Percentiles rank a stretch among this genome's conserved stretches.
Evolutionary conservation across 2,113 vertebrate genomes (phyloP).

Genomic region (Brienomyrus brachyistius): DNA sequence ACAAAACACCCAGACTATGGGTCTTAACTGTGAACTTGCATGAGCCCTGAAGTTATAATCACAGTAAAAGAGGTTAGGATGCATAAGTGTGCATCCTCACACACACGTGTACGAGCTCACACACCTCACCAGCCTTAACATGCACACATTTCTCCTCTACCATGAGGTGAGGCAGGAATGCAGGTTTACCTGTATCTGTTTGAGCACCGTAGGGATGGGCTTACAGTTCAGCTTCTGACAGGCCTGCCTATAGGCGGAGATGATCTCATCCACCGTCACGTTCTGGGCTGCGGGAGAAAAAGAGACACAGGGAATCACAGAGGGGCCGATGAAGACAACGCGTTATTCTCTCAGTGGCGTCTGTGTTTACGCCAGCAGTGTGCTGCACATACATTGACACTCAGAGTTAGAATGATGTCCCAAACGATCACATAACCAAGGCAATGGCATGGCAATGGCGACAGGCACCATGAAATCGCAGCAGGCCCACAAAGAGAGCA

Average conservation of each 20-base stretch:
- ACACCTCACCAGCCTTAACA: neutral
- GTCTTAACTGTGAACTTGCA: neutral
- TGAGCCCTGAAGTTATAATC: neutral
- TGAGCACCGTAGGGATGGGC: conserved; percentile 82
- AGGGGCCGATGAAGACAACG: neutral
- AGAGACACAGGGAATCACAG: neutral
- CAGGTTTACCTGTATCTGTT: conserved; percentile 81
- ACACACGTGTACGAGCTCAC: neutral
- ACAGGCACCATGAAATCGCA: neutral
- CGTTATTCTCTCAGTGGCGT: neutral
- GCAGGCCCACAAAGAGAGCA: neutral
- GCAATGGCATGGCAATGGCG: neutral
- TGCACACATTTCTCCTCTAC: neutral
- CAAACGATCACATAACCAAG: neutral
- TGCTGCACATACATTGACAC: neutral
- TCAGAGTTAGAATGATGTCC: neutral
- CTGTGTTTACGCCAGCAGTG: neutral
- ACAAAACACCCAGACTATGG: neutral
- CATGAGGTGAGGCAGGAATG: neutral
- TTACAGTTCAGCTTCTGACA: conserved; percentile 93
- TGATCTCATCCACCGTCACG: conserved; percentile 82
- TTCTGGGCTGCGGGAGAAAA: conserved; percentile 74
- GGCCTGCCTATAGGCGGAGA: conserved; percentile 76
- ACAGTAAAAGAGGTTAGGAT: neutral
- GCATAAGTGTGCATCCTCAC: neutral